Conservation (phyloP, 1,140 invertebrate genomes). For the Calliphora vicina region DNA sequence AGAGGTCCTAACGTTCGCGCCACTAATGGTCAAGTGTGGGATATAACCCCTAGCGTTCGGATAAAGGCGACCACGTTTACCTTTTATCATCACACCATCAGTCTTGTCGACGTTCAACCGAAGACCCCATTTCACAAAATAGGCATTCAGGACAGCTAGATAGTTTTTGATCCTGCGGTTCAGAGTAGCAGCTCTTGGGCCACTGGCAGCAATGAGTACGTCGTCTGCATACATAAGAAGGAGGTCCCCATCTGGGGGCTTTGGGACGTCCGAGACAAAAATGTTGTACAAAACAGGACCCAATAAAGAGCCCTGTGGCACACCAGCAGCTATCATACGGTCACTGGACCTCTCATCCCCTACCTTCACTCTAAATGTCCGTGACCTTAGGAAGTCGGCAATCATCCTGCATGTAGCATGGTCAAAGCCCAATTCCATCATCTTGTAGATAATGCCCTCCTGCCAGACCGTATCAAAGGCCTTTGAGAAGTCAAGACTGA, state of each 20-base stretch:
- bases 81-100: background rate
- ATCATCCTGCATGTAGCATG: no score
- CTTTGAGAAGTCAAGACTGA: background rate
- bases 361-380: no score
- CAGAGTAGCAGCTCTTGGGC: background rate
- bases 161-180: background rate
- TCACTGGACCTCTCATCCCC: no score
- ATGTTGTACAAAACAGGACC: slow-evolving; percentile 16
- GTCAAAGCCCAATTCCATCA: background rate
- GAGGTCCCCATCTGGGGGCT: background rate
- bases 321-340: background rate
- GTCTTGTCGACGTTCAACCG: background rate
- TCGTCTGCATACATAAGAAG: no score
- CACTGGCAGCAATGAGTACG: background rate
- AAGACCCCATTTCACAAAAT: background rate
- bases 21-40: background rate
- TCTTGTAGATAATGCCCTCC: background rate
- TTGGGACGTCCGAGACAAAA: background rate
- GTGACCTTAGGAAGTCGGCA: no score
- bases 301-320: slow-evolving; percentile 10
- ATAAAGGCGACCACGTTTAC: background rate
- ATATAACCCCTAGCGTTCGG: background rate
- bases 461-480: background rate
- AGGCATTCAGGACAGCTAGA: background rate
- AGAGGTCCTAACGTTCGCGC: background rate